These are phyloP conservation scores for Mesocricetus auratus DNA, from an alignment of 2,113 vertebrate genomes.

Conservation along the genomic window DNA sequence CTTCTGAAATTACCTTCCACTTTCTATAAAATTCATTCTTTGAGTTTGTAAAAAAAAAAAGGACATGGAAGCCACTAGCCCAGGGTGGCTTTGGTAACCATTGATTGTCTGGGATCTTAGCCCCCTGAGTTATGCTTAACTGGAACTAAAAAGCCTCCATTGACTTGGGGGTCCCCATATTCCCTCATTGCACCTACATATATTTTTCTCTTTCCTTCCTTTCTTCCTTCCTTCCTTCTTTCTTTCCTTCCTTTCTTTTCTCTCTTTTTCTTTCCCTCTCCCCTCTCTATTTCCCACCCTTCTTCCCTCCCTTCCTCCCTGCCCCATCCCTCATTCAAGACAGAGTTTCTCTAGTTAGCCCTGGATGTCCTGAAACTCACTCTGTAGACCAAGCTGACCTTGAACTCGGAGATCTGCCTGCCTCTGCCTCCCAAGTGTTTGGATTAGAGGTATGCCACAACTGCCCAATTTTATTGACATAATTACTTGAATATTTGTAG, in stretches of 20 bases:
- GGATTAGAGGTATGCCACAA: background rate
- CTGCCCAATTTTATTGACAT: background rate
- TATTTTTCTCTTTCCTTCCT: background rate
- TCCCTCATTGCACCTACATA: background rate
- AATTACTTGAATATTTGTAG: background rate
- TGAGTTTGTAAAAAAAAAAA: background rate
- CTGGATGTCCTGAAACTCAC: background rate
- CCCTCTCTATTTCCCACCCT: no score
- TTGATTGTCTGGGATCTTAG: no score
- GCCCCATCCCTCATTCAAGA: background rate
- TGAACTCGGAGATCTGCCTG: background rate
- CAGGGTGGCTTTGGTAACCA: background rate
- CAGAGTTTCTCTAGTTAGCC: background rate
- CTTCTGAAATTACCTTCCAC: background rate
- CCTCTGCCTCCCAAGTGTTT: background rate
- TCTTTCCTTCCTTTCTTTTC: accelerated
- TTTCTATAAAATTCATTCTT: background rate
- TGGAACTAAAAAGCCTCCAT: no score
- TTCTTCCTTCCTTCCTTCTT: background rate
- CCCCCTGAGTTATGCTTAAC: background rate
- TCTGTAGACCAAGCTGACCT: background rate
- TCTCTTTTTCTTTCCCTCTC: accelerated
- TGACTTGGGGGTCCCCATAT: background rate
- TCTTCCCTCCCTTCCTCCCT: no score
- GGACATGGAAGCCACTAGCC: background rate